These are phyloP conservation scores for Hirtodrosophila duncani DNA, from an alignment of 2,888 invertebrate genomes.

Conservation along the genomic window DNA sequence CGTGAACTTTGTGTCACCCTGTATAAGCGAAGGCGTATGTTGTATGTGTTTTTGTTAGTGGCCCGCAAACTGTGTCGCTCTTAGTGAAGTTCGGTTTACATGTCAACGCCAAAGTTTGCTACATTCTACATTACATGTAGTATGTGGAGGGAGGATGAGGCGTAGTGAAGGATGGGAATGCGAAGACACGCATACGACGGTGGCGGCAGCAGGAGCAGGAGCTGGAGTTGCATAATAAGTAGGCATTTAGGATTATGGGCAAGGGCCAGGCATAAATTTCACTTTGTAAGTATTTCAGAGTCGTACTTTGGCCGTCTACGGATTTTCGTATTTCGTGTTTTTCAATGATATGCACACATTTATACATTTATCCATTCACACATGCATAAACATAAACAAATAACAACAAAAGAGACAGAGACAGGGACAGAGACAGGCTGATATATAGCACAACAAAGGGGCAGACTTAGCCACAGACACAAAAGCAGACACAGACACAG, in stretches of 20 bases:
- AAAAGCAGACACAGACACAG: conserved; percentile 15
- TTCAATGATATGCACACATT: conserved; percentile 38
- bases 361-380: conserved; percentile 35
- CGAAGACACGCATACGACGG: no score
- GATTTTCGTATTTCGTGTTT: conserved; percentile 35
- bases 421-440: conserved; percentile 31
- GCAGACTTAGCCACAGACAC: conserved; percentile 29
- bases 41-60: conserved; percentile 6
- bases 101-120: conserved; percentile 47
- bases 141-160: conserved; percentile 12
- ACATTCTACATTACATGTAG: no score
- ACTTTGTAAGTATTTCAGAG: conserved; percentile 51
- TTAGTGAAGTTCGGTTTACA: conserved; percentile 28
- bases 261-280: conserved; percentile 47
- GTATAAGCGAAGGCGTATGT: no score
- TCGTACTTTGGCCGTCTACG: conserved; percentile 16
- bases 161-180: conserved; percentile 7
- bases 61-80: no score
- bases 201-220: not conserved
- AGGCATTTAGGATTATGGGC: conserved; percentile 45
- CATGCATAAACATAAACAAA: conserved; percentile 21
- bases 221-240: conserved; percentile 47
- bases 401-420: conserved; percentile 20
- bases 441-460: conserved; percentile 39
- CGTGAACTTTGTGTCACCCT: no score